phyloP scores from a whole-genome alignment of 2,113 vertebrate species.

The Phyllostomus discolor region DNA sequence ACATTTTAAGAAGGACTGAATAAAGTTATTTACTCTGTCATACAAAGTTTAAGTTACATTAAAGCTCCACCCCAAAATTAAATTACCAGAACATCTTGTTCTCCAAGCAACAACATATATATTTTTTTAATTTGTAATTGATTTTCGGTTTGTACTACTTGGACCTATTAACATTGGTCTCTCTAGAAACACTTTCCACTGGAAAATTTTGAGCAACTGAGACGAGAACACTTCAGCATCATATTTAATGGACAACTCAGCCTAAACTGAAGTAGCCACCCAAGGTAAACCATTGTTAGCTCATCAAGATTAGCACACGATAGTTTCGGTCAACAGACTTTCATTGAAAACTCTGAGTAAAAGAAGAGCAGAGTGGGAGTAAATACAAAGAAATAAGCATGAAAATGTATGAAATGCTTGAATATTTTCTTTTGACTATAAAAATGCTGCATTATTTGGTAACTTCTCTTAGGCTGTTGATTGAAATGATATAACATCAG shows the following conservation, averaged over 20 bases:
- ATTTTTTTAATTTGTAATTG: background rate
- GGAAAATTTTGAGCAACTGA: background rate
- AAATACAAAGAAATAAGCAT: background rate
- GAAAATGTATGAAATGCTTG: background rate
- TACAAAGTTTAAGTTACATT: background rate
- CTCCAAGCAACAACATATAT: background rate
- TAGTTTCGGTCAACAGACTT: background rate
- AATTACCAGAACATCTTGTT: conserved; percentile 9
- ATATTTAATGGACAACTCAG: background rate
- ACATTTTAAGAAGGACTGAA: background rate
- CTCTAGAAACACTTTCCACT: conserved; percentile 5
- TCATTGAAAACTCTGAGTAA: background rate
- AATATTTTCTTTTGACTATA: conserved; percentile 44
- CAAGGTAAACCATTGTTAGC: background rate
- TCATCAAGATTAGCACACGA: background rate
- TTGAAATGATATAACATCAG: conserved; percentile 62
- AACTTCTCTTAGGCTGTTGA: conserved; percentile 54
- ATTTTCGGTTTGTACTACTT: conserved; percentile 34
- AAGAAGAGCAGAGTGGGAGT: background rate
- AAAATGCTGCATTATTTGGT: conserved; percentile 57
- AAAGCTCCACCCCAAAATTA: conserved; percentile 34
- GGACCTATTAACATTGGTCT: background rate
- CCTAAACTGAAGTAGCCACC: background rate
- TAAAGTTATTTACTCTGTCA: background rate
- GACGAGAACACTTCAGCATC: conserved; percentile 20